Conservation (phyloP, 1,140 invertebrate genomes). For the Meteorus sp. region DNA sequence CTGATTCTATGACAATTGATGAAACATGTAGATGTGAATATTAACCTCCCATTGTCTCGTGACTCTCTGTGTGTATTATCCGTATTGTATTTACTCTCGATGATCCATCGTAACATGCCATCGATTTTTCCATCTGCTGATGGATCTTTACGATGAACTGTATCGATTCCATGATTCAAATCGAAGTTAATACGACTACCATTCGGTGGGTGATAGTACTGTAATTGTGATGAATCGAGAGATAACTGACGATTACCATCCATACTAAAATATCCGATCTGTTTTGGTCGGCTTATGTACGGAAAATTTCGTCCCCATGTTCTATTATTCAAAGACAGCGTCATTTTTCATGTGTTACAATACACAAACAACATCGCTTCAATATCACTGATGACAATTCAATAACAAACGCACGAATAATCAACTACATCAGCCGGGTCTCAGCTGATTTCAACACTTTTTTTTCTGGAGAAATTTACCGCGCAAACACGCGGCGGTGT, state of each 20-base stretch:
- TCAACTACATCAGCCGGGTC: no score
- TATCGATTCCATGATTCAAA: constrained; percentile 6
- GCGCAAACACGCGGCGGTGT: no score
- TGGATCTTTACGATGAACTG: not conserved
- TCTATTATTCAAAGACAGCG: not conserved
- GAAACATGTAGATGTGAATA: no score
- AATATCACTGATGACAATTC: no score
- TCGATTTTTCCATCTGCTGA: not conserved
- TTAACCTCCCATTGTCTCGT: no score
- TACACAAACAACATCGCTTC: no score
- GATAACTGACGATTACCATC: not conserved
- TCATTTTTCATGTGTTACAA: no score
- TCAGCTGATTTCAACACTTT: no score
- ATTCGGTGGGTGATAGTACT: not conserved
- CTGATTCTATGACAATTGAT: no score
- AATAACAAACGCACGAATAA: no score
- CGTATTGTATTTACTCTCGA: not conserved
- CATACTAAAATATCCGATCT: constrained; percentile 1
- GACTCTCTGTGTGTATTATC: not conserved
- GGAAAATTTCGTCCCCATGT: not conserved
- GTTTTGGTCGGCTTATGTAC: not conserved
- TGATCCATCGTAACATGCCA: not conserved
- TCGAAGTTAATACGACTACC: not conserved
- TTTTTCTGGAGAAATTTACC: no score
- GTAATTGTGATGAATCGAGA: constrained; percentile 5